phyloP scores from a whole-genome alignment of 2,888 invertebrate genomes.

The Coecobrya sp. region DNA sequence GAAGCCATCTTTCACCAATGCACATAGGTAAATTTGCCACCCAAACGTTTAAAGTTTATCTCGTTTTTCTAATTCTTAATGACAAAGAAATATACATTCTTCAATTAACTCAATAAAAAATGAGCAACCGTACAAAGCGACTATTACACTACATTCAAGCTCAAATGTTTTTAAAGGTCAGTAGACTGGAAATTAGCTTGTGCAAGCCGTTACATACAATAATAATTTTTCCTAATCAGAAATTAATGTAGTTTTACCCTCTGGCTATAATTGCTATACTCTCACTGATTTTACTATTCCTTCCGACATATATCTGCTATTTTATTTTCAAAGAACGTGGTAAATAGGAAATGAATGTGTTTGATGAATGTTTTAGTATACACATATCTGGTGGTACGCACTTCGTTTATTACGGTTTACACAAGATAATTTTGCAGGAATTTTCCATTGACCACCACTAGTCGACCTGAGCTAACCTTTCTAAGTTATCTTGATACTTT shows the following conservation, averaged over 20 bases:
- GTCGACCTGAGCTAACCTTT: slow-evolving; percentile 28
- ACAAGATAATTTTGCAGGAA: neutral
- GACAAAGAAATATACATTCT: slow-evolving; percentile 13
- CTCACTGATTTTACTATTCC: neutral
- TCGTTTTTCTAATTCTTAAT: slow-evolving; percentile 6
- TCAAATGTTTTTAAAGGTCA: slow-evolving; percentile 62
- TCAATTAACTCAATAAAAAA: slow-evolving; percentile 13
- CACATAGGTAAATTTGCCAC: slow-evolving; percentile 45
- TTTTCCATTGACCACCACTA: slow-evolving; percentile 15
- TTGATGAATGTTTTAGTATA: neutral
- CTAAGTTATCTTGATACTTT: neutral
- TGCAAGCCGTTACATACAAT: slow-evolving; percentile 39
- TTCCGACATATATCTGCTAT: neutral
- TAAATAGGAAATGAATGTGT: slow-evolving; percentile 16
- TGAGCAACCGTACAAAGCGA: neutral
- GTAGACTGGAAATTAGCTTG: slow-evolving; percentile 69
- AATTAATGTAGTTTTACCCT: slow-evolving; percentile 67
- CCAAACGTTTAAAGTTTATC: slow-evolving; percentile 50
- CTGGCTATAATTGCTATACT: neutral
- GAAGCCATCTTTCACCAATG: slow-evolving; percentile 47
- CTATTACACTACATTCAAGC: neutral
- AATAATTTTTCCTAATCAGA: slow-evolving; percentile 59
- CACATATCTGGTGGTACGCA: neutral
- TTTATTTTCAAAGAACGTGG: neutral
- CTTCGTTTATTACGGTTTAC: neutral